Base-by-base conservation (phyloP, 2,113 vertebrate genomes). In the Rana temporaria region DNA sequence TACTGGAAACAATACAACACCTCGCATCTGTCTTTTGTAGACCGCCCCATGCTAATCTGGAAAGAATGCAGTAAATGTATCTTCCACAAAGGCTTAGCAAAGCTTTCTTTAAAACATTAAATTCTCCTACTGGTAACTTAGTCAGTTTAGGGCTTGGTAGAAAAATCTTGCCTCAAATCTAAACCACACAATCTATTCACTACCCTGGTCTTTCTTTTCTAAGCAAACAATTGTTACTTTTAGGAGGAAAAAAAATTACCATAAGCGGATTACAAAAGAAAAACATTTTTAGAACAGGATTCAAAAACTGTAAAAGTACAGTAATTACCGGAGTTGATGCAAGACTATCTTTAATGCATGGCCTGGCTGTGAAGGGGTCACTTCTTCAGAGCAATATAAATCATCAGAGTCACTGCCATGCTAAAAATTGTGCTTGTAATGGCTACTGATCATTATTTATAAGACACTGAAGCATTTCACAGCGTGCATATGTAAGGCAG, bases 191-290 rank as follows among this genome's bases (percentile, higher is more conserved):
- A 79, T 57, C 19, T 20, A 79, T 68, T 59, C 18, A 24, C 52
- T 69, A 59, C 59, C 30, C 65, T 18, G 7, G 30, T 67, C 65
- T 69, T 69, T 60, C 77, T 79, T 68, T 78, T 78, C 18, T 57
- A 59, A 18, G 22, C 30, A n/a, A 4, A 22, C 65, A 69, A 79
- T 79, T 69, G 52, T 69, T 69, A 57, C 17, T 0, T 24, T 78
- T 53, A 20, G 42, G 8, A 73, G 8, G 16, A 30, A 63, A 15
- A 70, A 70, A 62, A 70, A 81, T 71, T 72, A 81, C 67, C 56
- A 81, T 81, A 81, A 81, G 53, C 57, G 20, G 42, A 82, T 82
- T 82, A 82, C 38, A 82, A 82, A 66, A 34, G 30, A 71, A 64
- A 71, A 64, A 52, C 14, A 53, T 72, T 48, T 64, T 72, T 18